Conservation (phyloP, 1,140 invertebrate species). For the Drosophila pachea region DNA sequence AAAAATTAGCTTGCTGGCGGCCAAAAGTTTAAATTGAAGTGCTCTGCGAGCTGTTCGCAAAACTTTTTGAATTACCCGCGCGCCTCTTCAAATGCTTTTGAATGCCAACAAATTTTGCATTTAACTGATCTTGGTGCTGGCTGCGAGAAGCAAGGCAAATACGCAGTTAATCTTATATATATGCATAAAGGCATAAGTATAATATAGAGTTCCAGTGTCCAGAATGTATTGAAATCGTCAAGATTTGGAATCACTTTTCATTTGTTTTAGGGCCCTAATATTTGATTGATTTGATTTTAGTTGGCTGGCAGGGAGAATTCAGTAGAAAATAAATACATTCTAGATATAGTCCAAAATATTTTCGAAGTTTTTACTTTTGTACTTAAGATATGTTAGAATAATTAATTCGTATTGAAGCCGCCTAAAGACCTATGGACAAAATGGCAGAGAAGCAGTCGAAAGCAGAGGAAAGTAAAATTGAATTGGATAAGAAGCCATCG, state of each 20-base stretch:
- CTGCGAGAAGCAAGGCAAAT: neutral
- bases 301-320: no score
- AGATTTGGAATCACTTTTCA: no score
- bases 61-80: slow-evolving; percentile 41
- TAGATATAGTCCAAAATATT: neutral
- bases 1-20: slow-evolving; percentile 14
- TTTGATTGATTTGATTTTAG: no score
- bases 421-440: slow-evolving; percentile 1
- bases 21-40: slow-evolving; percentile 48
- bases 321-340: no score
- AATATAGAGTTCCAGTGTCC: no score
- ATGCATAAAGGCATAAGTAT: no score
- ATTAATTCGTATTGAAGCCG: slow-evolving; percentile 6
- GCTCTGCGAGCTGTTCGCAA: slow-evolving; percentile 7
- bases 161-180: no score
- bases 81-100: slow-evolving; percentile 45
- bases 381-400: neutral
- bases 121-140: slow-evolving; percentile 15
- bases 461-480: slow-evolving; percentile 11
- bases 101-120: slow-evolving; percentile 36
- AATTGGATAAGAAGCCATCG: slow-evolving; percentile 11
- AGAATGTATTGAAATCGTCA: no score
- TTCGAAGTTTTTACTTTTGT: neutral
- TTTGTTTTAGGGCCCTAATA: no score
- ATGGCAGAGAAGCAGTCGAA: neutral